Evolutionary conservation across 2,888 invertebrate species (phyloP).

Genomic region (Ischnura elegans): DNA sequence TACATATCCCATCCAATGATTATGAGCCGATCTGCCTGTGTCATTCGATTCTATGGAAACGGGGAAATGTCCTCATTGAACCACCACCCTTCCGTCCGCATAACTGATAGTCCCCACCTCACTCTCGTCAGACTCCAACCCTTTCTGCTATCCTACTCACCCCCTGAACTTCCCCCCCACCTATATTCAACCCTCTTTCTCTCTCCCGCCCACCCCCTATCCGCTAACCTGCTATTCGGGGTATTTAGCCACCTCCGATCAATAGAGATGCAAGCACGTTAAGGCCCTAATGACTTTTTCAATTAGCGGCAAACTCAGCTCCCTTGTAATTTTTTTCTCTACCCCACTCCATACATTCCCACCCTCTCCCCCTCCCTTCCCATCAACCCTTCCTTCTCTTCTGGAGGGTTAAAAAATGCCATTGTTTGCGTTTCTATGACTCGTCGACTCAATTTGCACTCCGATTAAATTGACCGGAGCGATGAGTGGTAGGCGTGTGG

Average conservation of each 20-base stretch:
- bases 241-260: slow-evolving; percentile 15
- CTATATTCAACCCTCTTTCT: background rate
- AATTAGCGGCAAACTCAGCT: slow-evolving; percentile 40
- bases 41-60: background rate
- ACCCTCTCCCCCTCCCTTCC: background rate
- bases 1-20: background rate
- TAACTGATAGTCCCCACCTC: background rate
- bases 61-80: background rate
- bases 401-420: slow-evolving; percentile 18
- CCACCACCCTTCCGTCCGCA: background rate
- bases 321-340: slow-evolving; percentile 32
- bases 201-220: background rate
- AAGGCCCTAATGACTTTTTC: slow-evolving; percentile 63
- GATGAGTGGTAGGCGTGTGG: background rate
- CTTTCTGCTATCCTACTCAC: background rate
- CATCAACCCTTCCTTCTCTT: background rate
- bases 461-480: slow-evolving; percentile 5
- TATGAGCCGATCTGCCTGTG: slow-evolving; percentile 15
- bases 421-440: slow-evolving; percentile 48
- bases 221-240: slow-evolving; percentile 4
- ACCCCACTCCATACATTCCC: background rate
- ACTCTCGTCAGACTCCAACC: background rate
- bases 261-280: slow-evolving; percentile 26
- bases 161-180: background rate
- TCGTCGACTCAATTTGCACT: slow-evolving; percentile 31